Evolutionary conservation across 2,797 vertebrate genomes (phyloP), one percentile per base, ranked within the genome.

Genomic region (Schizopygopsis pylzovi): DNA sequence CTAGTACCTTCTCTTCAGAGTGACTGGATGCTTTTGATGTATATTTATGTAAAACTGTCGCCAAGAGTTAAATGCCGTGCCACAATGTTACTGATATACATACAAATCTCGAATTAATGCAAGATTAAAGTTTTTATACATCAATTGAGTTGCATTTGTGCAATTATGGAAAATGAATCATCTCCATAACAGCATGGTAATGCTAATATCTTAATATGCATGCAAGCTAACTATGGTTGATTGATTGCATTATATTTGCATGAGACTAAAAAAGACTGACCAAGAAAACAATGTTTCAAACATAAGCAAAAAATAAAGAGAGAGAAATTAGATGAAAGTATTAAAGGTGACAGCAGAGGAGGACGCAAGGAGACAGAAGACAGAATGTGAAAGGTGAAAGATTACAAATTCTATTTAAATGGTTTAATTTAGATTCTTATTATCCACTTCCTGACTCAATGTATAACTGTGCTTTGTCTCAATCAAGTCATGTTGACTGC

Each of bases 11-110:
- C 28, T 39, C n/a, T 77, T 81, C 70, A 43, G n/a, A 65, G 28
- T 82, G 81, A 85, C 75, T 77, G 82, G n/a, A 81, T 54, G 63
- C 80, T 83, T 88, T 83, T 87, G 82, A 88, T 77, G 22, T 20
- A 65, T 85, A 78, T 87, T 87, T 81, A 76, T 67, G 37, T 33
- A 52, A 81, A 85, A 87, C 80, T 81, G 82, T 77, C 72, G 79
- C 73, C 28, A 67, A 47, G 39, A 75, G 52, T 72, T 65, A 72
- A 54, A 72, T 59, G 2, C 33, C 18, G 33, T 9, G 15, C 45
- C 33, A 72, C 43, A 52, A 59, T 79, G 63, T 65, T 75, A 18
- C 73, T 82, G 56, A 85, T 65, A 81, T 77, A 56, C 41, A 78
- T 73, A 85, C 75, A 81, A 73, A 83, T 81, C 52, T 87, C 76